A percentile compares a stretch with the other conserved stretches of the same genome.
Conservation (phyloP, 2,797 vertebrate genomes). For the Alcedo atthis region DNA sequence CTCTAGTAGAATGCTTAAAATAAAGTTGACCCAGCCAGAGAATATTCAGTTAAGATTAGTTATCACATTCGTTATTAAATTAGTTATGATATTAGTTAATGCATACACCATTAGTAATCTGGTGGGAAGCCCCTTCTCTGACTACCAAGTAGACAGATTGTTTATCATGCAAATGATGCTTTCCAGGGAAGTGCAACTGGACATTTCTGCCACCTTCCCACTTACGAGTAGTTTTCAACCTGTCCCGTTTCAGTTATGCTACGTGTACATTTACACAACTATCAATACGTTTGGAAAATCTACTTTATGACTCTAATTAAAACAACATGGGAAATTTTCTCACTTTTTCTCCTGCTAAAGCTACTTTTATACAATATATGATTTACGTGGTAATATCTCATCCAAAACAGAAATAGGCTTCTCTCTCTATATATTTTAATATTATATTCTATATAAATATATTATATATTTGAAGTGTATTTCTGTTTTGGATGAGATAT, state of each 20-base stretch:
- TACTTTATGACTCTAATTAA: background rate
- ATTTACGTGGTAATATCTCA: background rate
- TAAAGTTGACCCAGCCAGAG: background rate
- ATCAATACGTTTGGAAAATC: background rate
- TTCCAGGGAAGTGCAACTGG: background rate
- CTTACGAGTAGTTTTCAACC: background rate
- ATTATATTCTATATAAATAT: too few relatives aligned
- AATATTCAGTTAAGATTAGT: background rate
- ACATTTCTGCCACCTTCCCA: background rate
- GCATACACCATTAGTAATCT: background rate
- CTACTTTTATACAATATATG: background rate
- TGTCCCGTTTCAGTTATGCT: background rate
- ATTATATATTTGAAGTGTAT: background rate
- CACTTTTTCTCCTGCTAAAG: background rate
- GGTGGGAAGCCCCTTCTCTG: background rate
- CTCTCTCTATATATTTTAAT: too few relatives aligned
- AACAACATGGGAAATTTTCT: background rate
- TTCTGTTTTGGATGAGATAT: background rate
- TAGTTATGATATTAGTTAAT: background rate
- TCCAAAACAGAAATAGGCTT: too few relatives aligned
- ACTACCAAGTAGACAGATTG: background rate
- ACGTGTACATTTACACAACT: background rate
- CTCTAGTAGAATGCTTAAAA: conserved; percentile 36
- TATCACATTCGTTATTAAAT: too few relatives aligned
- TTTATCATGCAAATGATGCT: background rate